Base-by-base conservation (phyloP, 2,113 vertebrate species). In the Heterotis niloticus region DNA sequence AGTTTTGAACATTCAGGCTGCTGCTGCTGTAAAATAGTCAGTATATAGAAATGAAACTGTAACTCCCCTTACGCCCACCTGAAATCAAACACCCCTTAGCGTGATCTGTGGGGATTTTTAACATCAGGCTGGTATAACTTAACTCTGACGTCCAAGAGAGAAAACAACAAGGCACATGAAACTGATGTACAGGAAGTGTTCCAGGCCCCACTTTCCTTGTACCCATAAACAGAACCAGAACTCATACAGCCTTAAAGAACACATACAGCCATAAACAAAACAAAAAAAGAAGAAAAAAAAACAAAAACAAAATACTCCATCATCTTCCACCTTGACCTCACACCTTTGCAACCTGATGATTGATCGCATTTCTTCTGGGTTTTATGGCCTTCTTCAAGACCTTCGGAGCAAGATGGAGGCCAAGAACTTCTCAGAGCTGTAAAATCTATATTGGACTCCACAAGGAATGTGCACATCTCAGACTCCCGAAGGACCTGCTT, bases 111-210 rank as follows among this genome's bases (percentile, higher is more conserved):
- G 75, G 68, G 79, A 17, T 20, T 64, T 80, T 67, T 72, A 79
- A 75, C 71, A 12, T 75, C 82, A 64, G 26, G 74, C 60, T 65
- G 69, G 28, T 67, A 74, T 78, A 78, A 81, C 77, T 81, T 65
- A 79, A 54, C 62, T 70, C 66, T 44, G 34, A 84, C 79, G 75
- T 78, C 80, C 80, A 82, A 76, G 72, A 82, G 64, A 69, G 78
- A 77, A 24, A 56, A 26, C 44, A 44, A 10, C 17, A 16, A 20
- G 4, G 62, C 34, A 18, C 54, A 23, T 57, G 26, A 24, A 18
- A 29, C 70, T 26, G 72, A 68, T 52, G 66, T 66, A 59, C 16
- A 18, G 20, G n/a, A 69, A 54, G 54, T 12, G 23, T 26, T 44
- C 5, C 26, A 2, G 3, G 3, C 34, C 34, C 34, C 7, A 4